phyloP scores from a whole-genome alignment of 2,888 invertebrate species.

The Trichogramma evanescens region DNA sequence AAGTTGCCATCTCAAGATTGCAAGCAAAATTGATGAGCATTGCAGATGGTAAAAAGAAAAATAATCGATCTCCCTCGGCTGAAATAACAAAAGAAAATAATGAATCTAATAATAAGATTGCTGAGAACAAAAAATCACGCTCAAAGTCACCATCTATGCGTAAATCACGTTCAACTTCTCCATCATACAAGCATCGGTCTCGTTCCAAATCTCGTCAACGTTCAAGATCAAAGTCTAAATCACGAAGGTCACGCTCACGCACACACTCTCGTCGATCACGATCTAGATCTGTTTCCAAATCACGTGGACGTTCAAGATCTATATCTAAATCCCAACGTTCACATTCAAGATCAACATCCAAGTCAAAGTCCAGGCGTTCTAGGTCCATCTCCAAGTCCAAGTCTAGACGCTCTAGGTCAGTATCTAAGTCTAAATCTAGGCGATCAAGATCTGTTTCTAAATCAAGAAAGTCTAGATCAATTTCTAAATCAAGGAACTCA shows the following conservation, averaged over 20 bases:
- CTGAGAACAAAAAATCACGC: slow-evolving; percentile 32
- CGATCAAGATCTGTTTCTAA: slow-evolving; percentile 3
- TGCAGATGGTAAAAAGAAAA: slow-evolving; percentile 51
- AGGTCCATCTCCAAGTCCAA: slow-evolving; percentile 30
- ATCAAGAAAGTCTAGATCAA: background rate
- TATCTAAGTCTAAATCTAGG: slow-evolving; percentile 1
- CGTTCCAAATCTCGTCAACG: slow-evolving; percentile 30
- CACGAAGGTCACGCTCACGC: slow-evolving; percentile 42
- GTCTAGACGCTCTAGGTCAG: slow-evolving; percentile 5
- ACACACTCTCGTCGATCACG: slow-evolving; percentile 30
- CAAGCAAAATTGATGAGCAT: slow-evolving; percentile 59
- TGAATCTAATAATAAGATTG: slow-evolving; percentile 30
- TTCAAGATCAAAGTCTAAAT: slow-evolving; percentile 38
- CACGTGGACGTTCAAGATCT: background rate
- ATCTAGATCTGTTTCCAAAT: slow-evolving; percentile 15
- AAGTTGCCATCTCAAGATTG: slow-evolving; percentile 54
- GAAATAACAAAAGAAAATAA: slow-evolving; percentile 33
- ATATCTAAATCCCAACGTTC: slow-evolving; percentile 24
- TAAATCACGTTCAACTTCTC: slow-evolving; percentile 41
- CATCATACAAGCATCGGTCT: slow-evolving; percentile 29
- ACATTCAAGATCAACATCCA: slow-evolving; percentile 32
- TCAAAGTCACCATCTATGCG: slow-evolving; percentile 39
- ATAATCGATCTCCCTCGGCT: slow-evolving; percentile 39
- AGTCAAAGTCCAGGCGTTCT: slow-evolving; percentile 32
- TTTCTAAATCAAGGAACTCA: slow-evolving; percentile 31